A percentile compares a stretch with the other conserved stretches of the same genome.
Evolutionary conservation across 2,113 vertebrate genomes (phyloP).

Genomic region (Otocyon megalotis): DNA sequence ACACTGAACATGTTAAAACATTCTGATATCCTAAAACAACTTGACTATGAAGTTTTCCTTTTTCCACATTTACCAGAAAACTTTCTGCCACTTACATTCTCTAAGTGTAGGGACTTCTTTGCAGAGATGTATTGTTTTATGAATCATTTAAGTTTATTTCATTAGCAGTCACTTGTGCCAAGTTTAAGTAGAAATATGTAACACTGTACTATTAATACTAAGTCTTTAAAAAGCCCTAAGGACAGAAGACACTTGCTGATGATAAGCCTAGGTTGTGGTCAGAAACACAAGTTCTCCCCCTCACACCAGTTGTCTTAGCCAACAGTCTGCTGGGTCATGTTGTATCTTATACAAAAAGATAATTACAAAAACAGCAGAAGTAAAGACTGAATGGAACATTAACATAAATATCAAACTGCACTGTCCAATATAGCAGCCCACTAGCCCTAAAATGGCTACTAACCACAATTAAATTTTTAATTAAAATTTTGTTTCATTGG

Average conservation of each 20-base stretch:
- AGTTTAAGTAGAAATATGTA: neutral
- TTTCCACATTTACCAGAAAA: neutral
- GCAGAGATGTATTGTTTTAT: neutral
- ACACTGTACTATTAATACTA: neutral
- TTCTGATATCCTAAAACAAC: neutral
- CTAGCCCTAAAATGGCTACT: neutral
- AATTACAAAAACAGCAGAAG: slow-evolving; percentile 30
- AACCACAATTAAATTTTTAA: neutral
- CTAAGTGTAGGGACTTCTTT: neutral
- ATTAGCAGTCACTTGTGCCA: neutral
- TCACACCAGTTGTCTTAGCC: neutral
- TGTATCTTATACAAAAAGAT: neutral
- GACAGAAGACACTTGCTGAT: neutral
- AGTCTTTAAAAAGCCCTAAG: slow-evolving; percentile 9
- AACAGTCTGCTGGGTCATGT: neutral
- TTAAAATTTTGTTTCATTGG: neutral
- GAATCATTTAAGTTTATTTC: neutral
- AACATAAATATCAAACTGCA: neutral
- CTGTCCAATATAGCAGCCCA: neutral
- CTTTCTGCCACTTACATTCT: neutral
- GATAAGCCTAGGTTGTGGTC: neutral
- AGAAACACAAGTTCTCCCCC: neutral
- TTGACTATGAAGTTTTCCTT: neutral
- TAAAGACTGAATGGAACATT: neutral
- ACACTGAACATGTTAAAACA: neutral